A percentile compares a stretch with the other conserved stretches of the same genome.
These are phyloP conservation scores for Gymnocheta viridis DNA, from an alignment of 2,888 invertebrate genomes.

Conservation along the genomic window DNA sequence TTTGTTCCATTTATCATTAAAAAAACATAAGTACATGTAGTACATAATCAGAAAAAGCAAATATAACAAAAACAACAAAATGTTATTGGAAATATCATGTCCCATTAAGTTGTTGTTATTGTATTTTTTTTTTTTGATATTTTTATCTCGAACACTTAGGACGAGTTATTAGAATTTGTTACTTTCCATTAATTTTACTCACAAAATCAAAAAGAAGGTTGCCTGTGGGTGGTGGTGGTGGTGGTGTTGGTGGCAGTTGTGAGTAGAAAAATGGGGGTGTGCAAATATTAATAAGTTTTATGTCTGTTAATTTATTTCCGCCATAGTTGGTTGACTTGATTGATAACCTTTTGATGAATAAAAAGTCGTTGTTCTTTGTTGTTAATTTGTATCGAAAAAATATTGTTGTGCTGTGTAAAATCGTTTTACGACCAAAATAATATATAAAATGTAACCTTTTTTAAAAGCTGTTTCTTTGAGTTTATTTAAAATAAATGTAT, in stretches of 20 bases:
- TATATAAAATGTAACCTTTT: background rate
- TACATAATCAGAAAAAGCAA: conserved; percentile 31
- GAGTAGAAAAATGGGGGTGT: background rate
- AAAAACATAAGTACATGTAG: too few relatives aligned
- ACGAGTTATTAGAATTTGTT: conserved; percentile 55
- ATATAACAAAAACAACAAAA: background rate
- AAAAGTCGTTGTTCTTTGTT: background rate
- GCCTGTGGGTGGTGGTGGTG: too few relatives aligned
- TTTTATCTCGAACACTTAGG: conserved; percentile 56
- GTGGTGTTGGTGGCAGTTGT: background rate
- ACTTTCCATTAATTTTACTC: conserved; percentile 30
- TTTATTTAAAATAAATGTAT: too few relatives aligned
- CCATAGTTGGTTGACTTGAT: background rate
- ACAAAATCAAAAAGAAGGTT: background rate
- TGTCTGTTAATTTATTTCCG: background rate
- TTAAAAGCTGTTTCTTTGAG: too few relatives aligned
- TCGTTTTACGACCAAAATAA: background rate
- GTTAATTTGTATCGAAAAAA: background rate
- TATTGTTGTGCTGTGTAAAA: background rate
- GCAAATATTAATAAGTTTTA: background rate
- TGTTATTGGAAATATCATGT: conserved; percentile 27
- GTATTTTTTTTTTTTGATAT: background rate
- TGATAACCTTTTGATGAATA: background rate
- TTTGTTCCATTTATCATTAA: background rate
- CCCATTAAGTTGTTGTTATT: conserved; percentile 16